phyloP scores from a whole-genome alignment of 2,797 vertebrate species.

The Oryzias dopingdopingensis region DNA sequence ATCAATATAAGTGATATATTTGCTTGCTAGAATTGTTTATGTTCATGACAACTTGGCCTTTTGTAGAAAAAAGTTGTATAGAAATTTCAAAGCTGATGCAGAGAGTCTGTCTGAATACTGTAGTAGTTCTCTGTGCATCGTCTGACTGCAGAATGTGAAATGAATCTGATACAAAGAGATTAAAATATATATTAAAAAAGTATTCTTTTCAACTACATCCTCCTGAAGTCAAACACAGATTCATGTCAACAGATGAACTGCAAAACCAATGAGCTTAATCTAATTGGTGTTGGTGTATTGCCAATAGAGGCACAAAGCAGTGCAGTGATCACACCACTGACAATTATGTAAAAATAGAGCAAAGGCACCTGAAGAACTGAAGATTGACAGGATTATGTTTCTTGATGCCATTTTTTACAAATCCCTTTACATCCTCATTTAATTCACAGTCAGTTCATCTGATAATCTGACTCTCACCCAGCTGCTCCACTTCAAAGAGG shows the following conservation, averaged over 20 bases:
- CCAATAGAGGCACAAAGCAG: no score
- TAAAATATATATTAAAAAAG: no score
- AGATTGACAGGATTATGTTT: conserved; percentile 15
- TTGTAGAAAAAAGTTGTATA: conserved; percentile 20
- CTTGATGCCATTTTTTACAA: conserved; percentile 37
- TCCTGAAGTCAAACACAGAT: no score
- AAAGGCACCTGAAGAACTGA: conserved; percentile 5
- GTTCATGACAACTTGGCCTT: conserved; percentile 53
- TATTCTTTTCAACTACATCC: no score
- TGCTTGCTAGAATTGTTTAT: conserved; percentile 40
- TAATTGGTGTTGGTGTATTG: no score
- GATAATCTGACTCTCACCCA: conserved; percentile 12
- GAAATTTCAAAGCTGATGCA: conserved; percentile 16
- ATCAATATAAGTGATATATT: not conserved
- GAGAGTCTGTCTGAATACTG: conserved; percentile 18
- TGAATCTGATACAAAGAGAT: not conserved
- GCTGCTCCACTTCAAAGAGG: conserved; percentile 21
- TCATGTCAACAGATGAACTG: no score
- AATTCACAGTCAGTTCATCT: conserved; percentile 1
- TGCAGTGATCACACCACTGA: no score
- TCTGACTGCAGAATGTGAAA: conserved; percentile 6
- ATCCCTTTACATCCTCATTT: conserved; percentile 11
- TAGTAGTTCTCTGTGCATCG: conserved; percentile 9
- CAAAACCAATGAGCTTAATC: no score
- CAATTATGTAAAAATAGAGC: conserved; percentile 8